Base-by-base conservation (phyloP, 2,797 vertebrate genomes). In the Gallirallus australis region DNA sequence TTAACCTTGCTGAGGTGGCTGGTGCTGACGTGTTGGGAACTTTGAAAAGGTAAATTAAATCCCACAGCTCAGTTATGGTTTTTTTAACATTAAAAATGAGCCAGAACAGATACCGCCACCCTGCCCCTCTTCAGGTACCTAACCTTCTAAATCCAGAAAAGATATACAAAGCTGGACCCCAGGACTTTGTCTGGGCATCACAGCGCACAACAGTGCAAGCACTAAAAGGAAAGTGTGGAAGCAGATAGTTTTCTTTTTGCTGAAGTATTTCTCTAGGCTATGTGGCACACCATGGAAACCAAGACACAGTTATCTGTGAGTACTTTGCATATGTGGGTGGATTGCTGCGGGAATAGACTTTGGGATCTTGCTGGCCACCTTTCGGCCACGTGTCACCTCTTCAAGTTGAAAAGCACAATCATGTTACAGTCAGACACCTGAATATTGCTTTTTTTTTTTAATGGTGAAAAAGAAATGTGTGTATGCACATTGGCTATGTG, bases 41-140 rank as follows among this genome's bases (percentile, higher is more conserved):
- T 97, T 96, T 95, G 96, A 90, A 95, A 96, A 89, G 85, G 83
- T 88, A 96, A 97, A 94, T 87, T 72, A 45, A 89, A 71, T 24
- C 30, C 52, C 75, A 30, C 24, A 65, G 11, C 17, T 69, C 59
- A 77, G 24, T 3, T 60, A 14, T 68, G 61, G 9, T 37, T 69
- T 89, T 83, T 54, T 63, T 69, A 56, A 59, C 18, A 40, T 54
- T 68, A 75, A 47, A 35, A 90, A 33, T 28, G 24, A 83, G n/a
- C 15, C 57, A 33, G 48, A 68, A 47, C 20, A 4, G 30, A 54
- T 4, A 27, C 24, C 50, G 28, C 50, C 47, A 25, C 48, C 47
- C 20, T 11, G 11, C 31, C 19, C 11, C 20, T 0, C 16, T 77
- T 82, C 42, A 68, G 14, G 30, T 84, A 2, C 45, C 21, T 63